Evolutionary conservation across 2,113 vertebrate species (phyloP).

Genomic region (Festucalex cinctus): DNA sequence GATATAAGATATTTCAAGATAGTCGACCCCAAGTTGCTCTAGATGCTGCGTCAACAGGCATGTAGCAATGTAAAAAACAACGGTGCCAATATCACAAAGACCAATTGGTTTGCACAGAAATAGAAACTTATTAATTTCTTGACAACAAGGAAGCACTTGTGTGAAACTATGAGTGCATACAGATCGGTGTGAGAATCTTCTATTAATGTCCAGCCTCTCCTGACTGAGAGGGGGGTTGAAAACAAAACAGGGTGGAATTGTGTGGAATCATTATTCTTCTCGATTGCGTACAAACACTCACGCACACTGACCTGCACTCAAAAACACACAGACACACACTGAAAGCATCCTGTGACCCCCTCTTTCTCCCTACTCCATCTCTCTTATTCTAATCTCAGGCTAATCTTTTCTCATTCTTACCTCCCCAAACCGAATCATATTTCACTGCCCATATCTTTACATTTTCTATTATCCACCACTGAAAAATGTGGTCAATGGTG

Average conservation of each 20-base stretch:
- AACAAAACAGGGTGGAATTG: constrained; percentile 53
- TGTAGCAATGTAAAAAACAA: constrained; percentile 48
- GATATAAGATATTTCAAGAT: too few relatives aligned
- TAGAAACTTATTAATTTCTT: neutral
- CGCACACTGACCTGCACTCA: constrained; percentile 23
- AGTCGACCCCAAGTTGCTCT: too few relatives aligned
- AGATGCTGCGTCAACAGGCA: neutral
- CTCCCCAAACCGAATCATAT: constrained; percentile 71
- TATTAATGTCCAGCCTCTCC: constrained; percentile 34
- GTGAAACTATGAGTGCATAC: constrained; percentile 17
- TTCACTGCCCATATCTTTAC: constrained; percentile 71
- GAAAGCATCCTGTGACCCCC: constrained; percentile 46
- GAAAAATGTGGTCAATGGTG: constrained; percentile 68
- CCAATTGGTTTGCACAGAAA: constrained; percentile 15
- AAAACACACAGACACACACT: constrained; percentile 38
- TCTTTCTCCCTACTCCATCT: constrained; percentile 61
- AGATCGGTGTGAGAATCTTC: constrained; percentile 24
- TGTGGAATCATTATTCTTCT: constrained; percentile 50
- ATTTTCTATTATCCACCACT: constrained; percentile 74
- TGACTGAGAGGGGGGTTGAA: constrained; percentile 35
- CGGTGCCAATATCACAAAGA: constrained; percentile 24
- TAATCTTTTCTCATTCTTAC: constrained; percentile 74
- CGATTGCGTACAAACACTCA: constrained; percentile 8
- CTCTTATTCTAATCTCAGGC: constrained; percentile 72
- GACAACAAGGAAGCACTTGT: neutral